Percentiles rank a stretch among this genome's conserved stretches.
These are phyloP conservation scores for Sitta carolinensis DNA, from an alignment of 2,797 vertebrate genomes.

Conservation along the genomic window DNA sequence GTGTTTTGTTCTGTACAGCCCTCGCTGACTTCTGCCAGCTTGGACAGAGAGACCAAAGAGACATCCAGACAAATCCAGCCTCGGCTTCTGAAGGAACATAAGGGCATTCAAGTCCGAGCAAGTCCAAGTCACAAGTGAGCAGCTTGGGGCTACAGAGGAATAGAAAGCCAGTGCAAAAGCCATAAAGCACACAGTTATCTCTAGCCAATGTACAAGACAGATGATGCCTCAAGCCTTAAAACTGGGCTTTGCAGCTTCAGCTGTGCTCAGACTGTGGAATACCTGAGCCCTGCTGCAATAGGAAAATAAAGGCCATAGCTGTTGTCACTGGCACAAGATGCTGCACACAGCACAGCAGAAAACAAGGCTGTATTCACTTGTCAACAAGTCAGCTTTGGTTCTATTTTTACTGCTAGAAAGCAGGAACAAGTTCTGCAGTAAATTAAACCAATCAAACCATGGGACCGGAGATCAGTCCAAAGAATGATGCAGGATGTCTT, in stretches of 20 bases:
- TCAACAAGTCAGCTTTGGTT: background rate
- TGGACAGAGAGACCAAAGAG: background rate
- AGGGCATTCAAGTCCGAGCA: background rate
- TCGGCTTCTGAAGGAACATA: background rate
- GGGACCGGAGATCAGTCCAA: background rate
- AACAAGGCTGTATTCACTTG: conserved; percentile 3
- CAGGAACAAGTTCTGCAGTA: background rate
- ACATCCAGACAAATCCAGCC: background rate
- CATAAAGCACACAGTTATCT: background rate
- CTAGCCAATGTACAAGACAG: conserved; percentile 8
- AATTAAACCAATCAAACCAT: conserved; percentile 2
- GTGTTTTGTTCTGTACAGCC: background rate
- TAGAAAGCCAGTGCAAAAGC: background rate
- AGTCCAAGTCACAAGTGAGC: background rate
- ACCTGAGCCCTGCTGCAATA: conserved; percentile 29
- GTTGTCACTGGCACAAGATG: conserved; percentile 4
- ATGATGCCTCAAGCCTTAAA: background rate
- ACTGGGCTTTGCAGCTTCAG: background rate
- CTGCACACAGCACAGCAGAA: background rate
- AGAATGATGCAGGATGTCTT: background rate
- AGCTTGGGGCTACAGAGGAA: background rate
- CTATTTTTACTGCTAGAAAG: conserved; percentile 25
- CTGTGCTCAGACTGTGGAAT: conserved; percentile 2
- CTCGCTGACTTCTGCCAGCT: background rate
- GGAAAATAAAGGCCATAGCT: conserved; percentile 18